Base-by-base conservation (phyloP, 2,113 vertebrate genomes). In the Oreocharis arfaki region DNA sequence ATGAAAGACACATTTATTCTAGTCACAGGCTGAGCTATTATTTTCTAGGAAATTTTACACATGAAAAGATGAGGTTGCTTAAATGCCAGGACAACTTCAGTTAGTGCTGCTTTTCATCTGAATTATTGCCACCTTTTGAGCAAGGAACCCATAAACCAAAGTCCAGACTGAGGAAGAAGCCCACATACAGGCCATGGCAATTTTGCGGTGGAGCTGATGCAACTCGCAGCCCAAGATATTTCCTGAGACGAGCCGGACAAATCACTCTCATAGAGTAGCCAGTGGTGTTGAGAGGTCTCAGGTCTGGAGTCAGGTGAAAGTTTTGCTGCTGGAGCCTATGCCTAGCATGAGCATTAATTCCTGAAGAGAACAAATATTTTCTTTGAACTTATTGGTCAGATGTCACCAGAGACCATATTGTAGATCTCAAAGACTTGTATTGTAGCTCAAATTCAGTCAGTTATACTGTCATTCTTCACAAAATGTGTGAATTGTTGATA, bases 271-370 rank as follows among this genome's bases (percentile, higher is more conserved):
- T 0, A 27, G n/a, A 44, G 37, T 4, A 75, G 22, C 16, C 2
- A 0, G 4, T 24, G 13, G 7, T 30, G 26, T 11, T 37, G n/a
- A 32, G 0, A 0, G 41, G 19, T 53, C 69, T 50, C 33, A 41
- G 18, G 50, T 10, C 21, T 6, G 8, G 39, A 74, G 19, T 9
- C 10, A 79, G 27, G 46, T 1, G 1, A 65, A 60, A 14, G 5
- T 67, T 84, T 77, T 6, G 2, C 13, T 52, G 12, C 41, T 68
- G 65, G n/a, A 69, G 24, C 27, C 41, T 44, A 4, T 30, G 30
- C 27, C 28, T 42, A 19, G 12, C 3, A n/a, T 22, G 41, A 83
- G 19, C 41, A 50, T 52, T 49, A 39, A 50, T 77, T 92, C 55
- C 55, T 39, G 15, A 92, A n/a, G 10, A 74, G 5, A 1, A 19